Conservation (phyloP, 1,140 invertebrate genomes). For the Lepidurus apus region DNA sequence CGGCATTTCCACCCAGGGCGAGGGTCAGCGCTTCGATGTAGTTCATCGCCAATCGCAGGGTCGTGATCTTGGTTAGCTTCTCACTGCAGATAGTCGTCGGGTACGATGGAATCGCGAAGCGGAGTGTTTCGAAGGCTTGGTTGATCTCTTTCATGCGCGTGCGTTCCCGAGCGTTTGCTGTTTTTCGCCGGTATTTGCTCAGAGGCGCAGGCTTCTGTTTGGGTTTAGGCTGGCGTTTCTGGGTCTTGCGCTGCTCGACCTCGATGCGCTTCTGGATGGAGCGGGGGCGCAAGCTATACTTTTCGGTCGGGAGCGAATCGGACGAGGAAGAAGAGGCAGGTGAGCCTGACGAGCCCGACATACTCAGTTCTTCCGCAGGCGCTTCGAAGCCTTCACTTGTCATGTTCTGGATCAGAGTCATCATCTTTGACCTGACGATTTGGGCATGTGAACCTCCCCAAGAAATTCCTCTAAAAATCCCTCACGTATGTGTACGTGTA, state of each 20-base stretch:
- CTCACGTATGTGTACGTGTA: no score
- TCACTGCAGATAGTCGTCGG: slow-evolving; percentile 52
- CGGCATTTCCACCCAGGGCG: slow-evolving; percentile 42
- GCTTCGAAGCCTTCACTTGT: slow-evolving; percentile 5
- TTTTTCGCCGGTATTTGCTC: slow-evolving; percentile 82
- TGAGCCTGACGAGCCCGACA: background rate
- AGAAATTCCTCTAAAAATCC: no score
- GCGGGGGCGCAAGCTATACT: slow-evolving; percentile 51
- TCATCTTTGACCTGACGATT: background rate
- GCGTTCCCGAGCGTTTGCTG: slow-evolving; percentile 79
- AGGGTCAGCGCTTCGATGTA: slow-evolving; percentile 66
- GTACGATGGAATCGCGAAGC: slow-evolving; percentile 62
- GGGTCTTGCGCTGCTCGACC: slow-evolving; percentile 41
- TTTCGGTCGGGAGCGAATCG: slow-evolving; percentile 37
- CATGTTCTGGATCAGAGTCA: background rate
- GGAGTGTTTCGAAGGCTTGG: slow-evolving; percentile 71
- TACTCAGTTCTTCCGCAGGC: background rate
- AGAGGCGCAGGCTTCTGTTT: slow-evolving; percentile 71
- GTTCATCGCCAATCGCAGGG: slow-evolving; percentile 75
- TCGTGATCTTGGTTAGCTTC: slow-evolving; percentile 83
- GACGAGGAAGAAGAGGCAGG: background rate
- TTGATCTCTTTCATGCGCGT: slow-evolving; percentile 84
- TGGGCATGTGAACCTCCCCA: background rate
- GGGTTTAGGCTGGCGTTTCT: slow-evolving; percentile 45
- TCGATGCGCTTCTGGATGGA: slow-evolving; percentile 51